Evolutionary conservation across 2,113 vertebrate genomes (phyloP), one percentile per base, ranked within the genome.

Genomic region (Salvelinus namaycush): DNA sequence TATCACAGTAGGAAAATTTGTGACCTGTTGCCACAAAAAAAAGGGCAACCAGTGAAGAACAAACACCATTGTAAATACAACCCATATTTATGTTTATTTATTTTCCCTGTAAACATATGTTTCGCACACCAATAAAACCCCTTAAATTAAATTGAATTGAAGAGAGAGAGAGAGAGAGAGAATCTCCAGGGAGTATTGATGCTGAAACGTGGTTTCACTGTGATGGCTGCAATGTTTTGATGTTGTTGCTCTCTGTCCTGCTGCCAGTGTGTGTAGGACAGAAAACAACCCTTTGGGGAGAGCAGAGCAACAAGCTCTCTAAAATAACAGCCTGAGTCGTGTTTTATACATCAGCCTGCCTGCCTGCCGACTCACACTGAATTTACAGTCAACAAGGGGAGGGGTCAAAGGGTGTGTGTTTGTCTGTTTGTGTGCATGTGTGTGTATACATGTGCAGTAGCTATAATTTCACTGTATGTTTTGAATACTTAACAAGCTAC

Each of bases 261-360:
- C 77, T 82, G 70, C 67, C 44, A 29, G 68, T 72, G 48, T 73
- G 68, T 68, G 7, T 70, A 71, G 67, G 64, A 67, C 67, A 75
- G 57, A 73, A 86, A 86, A 87, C 75, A 77, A 27, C 77, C 74
- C 83, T 69, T 68, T 16, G 12, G 86, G 83, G 85, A 87, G 57
- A 24, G 51, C 14, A 34, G 72, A 83, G 68, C 27, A 79, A 57
- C 48, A 18, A 66, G 44, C 73, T 70, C 72, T 66, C 75, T 65
- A 80, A 79, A 83, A 84, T 76, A 84, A 57, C 51, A 57, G 51
- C 59, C n/a, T 66, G 75, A 12, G 2, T 14, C 6, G 62, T 90
- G 87, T 89, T 91, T 90, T 86, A 78, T 78, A 77, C 84, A 90
- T 93, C 82, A 92, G 81, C 59, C 18, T 27, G 73, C 72, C 70